Percentiles rank a stretch among this genome's conserved stretches.
Conservation (phyloP, 2,888 invertebrate species). For the Mystacides longicornis region DNA sequence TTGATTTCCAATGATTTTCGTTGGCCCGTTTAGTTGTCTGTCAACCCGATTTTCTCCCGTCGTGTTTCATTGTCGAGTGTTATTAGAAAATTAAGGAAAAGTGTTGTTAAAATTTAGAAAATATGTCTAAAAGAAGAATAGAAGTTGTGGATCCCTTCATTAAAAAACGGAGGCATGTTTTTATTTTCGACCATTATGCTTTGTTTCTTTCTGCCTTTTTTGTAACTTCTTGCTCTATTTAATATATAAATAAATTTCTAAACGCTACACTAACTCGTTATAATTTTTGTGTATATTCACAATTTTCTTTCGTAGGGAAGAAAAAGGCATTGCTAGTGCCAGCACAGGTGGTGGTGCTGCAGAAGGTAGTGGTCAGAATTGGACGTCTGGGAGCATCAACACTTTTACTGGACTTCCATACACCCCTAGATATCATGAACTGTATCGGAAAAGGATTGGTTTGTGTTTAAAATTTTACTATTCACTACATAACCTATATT, state of each 20-base stretch:
- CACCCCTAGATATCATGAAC: constrained; percentile 81
- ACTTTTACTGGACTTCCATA: constrained; percentile 76
- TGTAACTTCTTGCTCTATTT: background rate
- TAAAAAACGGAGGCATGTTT: constrained; percentile 60
- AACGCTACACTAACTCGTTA: background rate
- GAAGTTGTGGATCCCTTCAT: constrained; percentile 81
- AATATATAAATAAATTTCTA: background rate
- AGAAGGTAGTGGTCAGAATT: constrained; percentile 37
- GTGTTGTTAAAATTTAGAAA: no score
- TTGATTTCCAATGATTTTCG: no score
- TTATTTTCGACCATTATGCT: background rate
- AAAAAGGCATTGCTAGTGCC: constrained; percentile 40
- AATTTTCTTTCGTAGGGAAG: constrained; percentile 40
- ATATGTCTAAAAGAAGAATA: constrained; percentile 37
- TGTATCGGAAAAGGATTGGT: constrained; percentile 77
- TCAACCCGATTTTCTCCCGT: no score
- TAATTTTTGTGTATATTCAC: background rate
- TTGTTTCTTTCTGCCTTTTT: constrained; percentile 2
- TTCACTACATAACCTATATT: background rate
- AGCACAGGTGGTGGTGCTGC: constrained; percentile 32
- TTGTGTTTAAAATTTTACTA: background rate
- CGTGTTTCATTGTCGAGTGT: no score
- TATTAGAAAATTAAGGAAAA: no score
- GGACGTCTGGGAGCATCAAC: constrained; percentile 57
- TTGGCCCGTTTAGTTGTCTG: no score